Evolutionary conservation across 2,888 invertebrate genomes (phyloP), one percentile per base, ranked within the genome.

Genomic region (Polydrusus pterygomalis): DNA sequence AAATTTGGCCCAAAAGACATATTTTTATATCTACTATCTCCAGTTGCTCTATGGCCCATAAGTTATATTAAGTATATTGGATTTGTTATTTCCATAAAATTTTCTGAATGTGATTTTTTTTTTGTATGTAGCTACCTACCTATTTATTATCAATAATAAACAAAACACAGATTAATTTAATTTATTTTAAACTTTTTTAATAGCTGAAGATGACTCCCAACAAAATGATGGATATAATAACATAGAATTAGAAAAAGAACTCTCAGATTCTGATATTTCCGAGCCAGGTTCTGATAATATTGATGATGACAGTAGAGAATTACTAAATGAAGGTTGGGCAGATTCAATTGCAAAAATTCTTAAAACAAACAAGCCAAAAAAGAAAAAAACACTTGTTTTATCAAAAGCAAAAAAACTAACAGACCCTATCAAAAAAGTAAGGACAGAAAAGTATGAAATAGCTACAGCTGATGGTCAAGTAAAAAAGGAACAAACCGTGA

Each of bases 311-410:
- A 79, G 80, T 58, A 77, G 77, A 75, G 79, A 67, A 10, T 64
- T 78, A 74, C 89, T 89, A 0, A 95, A 95, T 85, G 88, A 90
- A 78, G 94, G 93, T 2, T 96, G 96, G 96, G 96, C 95, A 1
- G 93, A 96, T 87, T 95, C 94, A 0, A 92, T 96, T 84, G 89
- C 92, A 8, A 95, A 95, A 87, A 94, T 96, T 79, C 89, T 96
- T 25, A 91, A 91, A 75, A 91, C 93, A 1, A 93, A 91, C 34
- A 94, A 94, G 84, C 93, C 95, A 0, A 93, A 93, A 86, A 90
- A 91, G 51, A 94, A 94, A 81, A 95, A 93, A 85, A 90, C 92
- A 0, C 87, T 94, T 69, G 94, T 96, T 0, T 86, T 97, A 45
- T 94, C 95, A 0, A 92, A 94, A 84, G 96, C 96, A 0, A 96